Evolutionary conservation across 2,888 invertebrate genomes (phyloP), one percentile per base, ranked within the genome.

Genomic region (Eutolmus rufibarbis): DNA sequence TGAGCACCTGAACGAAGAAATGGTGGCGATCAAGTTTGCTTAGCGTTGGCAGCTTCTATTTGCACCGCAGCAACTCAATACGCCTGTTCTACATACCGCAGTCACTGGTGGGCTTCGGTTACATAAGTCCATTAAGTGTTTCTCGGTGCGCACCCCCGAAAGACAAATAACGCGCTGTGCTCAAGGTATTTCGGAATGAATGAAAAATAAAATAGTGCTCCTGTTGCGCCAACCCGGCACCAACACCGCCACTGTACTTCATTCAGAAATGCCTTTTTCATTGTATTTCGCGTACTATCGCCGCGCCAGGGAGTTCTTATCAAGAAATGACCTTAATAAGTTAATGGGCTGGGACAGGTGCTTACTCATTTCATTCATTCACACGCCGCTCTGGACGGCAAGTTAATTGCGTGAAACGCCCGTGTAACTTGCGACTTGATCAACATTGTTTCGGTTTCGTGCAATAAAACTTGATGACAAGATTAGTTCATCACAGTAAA

Each of bases 321-420:
- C 56, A 56, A 9, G 14, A n/a, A 31, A 37, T 31, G 81, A 81
- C 81, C 81, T 81, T 81, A 81, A 81, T 81, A 81, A 81, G 56
- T 56, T 81, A 81, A 81, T 81, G 57, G 56, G 81, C 56, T 81
- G 51, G 40, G 51, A 31, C 81, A 81, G 81, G 81, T 81, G 81
- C 56, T 51, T 81, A 56, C 51, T 81, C 81, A 56, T 66, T 66
- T 81, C 51, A 56, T 56, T 81, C 56, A 81, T 81, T 81, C 56
- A 81, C 34, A 37, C 51, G 56, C 28, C 28, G n/a, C 40, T 51
- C 81, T 81, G 7, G 81, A 37, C 56, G 81, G 31, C 19, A 1
- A 1, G 31, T 51, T 81, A 81, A 81, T 81, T 51, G 40, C 28
- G 31, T 57, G 81, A 34, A 34, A 81, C 81, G 31, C 34, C 56